Conservation (phyloP, 1,140 invertebrate species). For the Temnothorax nylanderi region DNA sequence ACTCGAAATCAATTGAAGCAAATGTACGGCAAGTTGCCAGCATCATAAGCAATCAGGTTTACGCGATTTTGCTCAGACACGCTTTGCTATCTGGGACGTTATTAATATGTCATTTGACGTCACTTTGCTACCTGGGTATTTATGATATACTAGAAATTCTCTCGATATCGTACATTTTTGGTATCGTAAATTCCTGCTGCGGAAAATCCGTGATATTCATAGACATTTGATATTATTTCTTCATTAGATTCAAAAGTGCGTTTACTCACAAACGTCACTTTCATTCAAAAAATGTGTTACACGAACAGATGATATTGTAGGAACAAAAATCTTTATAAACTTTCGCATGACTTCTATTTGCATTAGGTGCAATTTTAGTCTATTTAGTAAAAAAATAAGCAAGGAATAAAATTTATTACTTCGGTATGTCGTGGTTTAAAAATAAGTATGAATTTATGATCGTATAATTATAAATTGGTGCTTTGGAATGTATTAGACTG, state of each 20-base stretch:
- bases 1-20: too few relatives aligned
- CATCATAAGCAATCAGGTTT: too few relatives aligned
- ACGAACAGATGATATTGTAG: neutral
- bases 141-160: neutral
- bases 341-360: constrained; percentile 28
- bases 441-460: constrained; percentile 61
- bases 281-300: neutral
- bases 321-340: constrained; percentile 23
- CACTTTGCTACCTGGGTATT: neutral
- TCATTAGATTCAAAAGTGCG: neutral
- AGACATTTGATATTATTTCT: neutral
- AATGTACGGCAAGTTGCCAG: too few relatives aligned
- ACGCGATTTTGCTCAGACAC: too few relatives aligned
- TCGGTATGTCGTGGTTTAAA: constrained; percentile 30
- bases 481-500: constrained; percentile 85
- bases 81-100: too few relatives aligned
- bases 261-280: constrained; percentile 11
- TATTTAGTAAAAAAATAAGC: constrained; percentile 44
- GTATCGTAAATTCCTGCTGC: constrained; percentile 23
- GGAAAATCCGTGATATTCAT: constrained; percentile 34
- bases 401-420: constrained; percentile 62
- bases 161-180: neutral
- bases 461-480: constrained; percentile 80
- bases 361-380: constrained; percentile 49
- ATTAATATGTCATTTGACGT: too few relatives aligned